phyloP scores from a whole-genome alignment of 1,140 invertebrate species.

The Glomeris maerens region DNA sequence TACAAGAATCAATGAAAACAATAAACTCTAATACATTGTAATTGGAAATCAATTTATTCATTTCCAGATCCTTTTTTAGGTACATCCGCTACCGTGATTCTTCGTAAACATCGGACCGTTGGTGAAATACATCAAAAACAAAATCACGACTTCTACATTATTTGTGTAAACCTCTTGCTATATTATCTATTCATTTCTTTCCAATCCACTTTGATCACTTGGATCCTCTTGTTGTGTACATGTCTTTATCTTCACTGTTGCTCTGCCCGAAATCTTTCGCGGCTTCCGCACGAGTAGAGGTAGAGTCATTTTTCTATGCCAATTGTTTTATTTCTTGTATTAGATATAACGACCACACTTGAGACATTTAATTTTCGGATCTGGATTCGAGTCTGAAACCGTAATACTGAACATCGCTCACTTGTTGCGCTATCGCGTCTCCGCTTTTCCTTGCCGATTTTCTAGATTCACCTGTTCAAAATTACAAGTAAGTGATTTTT shows the following conservation, averaged over 20 bases:
- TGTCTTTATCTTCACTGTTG: slow-evolving; percentile 22
- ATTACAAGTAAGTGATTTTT: neutral
- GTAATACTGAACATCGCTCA: slow-evolving; percentile 8
- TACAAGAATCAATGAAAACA: too few species aligned
- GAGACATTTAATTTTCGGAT: neutral
- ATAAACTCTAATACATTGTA: too few species aligned
- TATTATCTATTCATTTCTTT: neutral
- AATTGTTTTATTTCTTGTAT: neutral
- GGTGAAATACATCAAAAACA: too few species aligned
- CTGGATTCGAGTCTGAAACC: neutral
- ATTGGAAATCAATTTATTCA: too few species aligned
- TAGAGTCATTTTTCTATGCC: neutral
- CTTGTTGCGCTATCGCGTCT: slow-evolving; percentile 4
- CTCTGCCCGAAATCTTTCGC: slow-evolving; percentile 20
- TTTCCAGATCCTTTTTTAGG: too few species aligned
- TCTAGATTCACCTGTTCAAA: neutral
- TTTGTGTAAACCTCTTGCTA: neutral
- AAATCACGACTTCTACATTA: too few species aligned
- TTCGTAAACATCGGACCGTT: too few species aligned
- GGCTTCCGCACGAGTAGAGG: neutral
- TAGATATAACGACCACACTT: neutral
- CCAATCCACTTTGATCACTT: too few species aligned
- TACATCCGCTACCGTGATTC: too few species aligned
- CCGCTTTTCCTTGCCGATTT: neutral
- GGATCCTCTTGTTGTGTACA: slow-evolving; percentile 22